These are phyloP conservation scores for Zaprionus kolodkinae DNA, from an alignment of 1,140 invertebrate genomes.

Conservation along the genomic window DNA sequence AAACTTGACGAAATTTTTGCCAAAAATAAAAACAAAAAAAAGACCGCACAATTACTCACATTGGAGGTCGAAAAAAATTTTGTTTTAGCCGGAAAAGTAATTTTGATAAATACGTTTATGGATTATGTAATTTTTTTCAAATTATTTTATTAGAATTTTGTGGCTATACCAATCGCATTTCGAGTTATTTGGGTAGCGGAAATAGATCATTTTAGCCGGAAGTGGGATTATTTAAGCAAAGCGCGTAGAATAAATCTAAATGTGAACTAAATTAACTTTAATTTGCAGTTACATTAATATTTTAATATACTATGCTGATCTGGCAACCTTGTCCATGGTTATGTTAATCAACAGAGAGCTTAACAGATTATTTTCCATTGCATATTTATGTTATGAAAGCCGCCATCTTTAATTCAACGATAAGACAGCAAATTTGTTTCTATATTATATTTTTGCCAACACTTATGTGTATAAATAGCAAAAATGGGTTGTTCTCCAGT, in stretches of 20 bases:
- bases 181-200: no score
- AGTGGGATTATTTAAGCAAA: no score
- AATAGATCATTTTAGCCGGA: no score
- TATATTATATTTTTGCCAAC: not conserved
- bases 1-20: slow-evolving; percentile 20
- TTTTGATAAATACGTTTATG: not conserved
- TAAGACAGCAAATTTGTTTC: not conserved
- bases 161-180: no score
- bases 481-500: not conserved
- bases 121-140: not conserved
- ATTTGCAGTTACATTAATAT: no score
- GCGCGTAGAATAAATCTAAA: no score
- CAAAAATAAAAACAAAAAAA: not conserved
- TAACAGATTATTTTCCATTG: not conserved
- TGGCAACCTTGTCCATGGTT: not conserved
- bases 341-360: not conserved
- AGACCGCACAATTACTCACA: slow-evolving; percentile 8
- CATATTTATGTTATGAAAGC: not conserved
- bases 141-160: no score
- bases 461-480: not conserved
- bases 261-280: no score
- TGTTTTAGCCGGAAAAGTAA: not conserved
- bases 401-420: not conserved
- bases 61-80: slow-evolving; percentile 20
- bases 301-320: not conserved